Evolutionary conservation across 2,888 invertebrate species (phyloP).

Genomic region (Dicranocentrus wangi): DNA sequence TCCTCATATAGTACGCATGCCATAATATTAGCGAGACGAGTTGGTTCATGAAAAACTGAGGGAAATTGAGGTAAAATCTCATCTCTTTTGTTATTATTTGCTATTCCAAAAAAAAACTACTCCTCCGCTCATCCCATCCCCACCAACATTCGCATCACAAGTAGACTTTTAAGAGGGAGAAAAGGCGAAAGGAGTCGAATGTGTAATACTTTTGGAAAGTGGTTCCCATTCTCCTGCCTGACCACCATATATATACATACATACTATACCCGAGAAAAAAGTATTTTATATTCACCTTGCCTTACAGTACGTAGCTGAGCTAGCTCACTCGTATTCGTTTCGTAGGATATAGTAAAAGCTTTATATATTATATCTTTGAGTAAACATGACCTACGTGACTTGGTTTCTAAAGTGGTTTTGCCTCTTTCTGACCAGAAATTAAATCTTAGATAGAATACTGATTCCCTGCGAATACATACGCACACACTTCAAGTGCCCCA

Average conservation of each 20-base stretch:
- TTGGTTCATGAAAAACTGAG: constrained; percentile 20
- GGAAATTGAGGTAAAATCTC: constrained; percentile 50
- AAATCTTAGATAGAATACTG: constrained; percentile 68
- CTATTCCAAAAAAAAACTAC: constrained; percentile 28
- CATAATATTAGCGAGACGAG: too few relatives aligned
- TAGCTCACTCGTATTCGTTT: not conserved
- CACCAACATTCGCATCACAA: not conserved
- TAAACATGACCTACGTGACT: constrained; percentile 71
- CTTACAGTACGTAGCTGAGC: not conserved
- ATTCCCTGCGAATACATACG: constrained; percentile 22
- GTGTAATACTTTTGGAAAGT: not conserved
- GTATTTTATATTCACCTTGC: not conserved
- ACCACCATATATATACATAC: not conserved
- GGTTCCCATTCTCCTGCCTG: not conserved
- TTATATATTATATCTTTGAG: constrained; percentile 56
- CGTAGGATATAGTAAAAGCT: not conserved
- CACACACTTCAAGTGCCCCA: constrained; percentile 27
- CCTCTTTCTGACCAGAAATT: constrained; percentile 66
- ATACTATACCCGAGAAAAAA: not conserved
- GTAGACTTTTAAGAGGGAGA: too few relatives aligned
- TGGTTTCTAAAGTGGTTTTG: constrained; percentile 61
- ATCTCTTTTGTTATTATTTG: constrained; percentile 44
- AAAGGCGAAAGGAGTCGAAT: constrained; percentile 5
- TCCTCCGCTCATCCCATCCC: not conserved
- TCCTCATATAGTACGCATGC: too few relatives aligned